A percentile compares a stretch with the other conserved stretches of the same genome.
These are phyloP conservation scores for Xenopus tropicalis DNA, from an alignment of 2,113 vertebrate genomes.

Conservation along the genomic window UCB_Xtro_10.0 CM004444.2:123479501-123480000, in stretches of 20 bases:
- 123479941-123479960: conserved; percentile 38
- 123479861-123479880: conserved; percentile 42
- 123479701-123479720: no score
- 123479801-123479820: conserved; percentile 37
- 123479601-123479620: no score
- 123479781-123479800: conserved; percentile 13
- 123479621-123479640: no score
- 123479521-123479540: no score
- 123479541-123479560: no score
- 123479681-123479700: no score
- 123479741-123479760: conserved; percentile 20
- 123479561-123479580: no score
- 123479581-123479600: no score
- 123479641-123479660: no score
- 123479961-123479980: conserved; percentile 40
- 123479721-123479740: conserved; percentile 6
- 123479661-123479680: no score
- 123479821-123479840: conserved; percentile 44
- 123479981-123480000: conserved; percentile 34
- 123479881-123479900: conserved; percentile 44
- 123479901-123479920: conserved; percentile 43
- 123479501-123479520: no score
- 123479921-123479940: conserved; percentile 42
- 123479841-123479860: conserved; percentile 40
- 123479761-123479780: conserved; percentile 22